A percentile compares a stretch with the other conserved stretches of the same genome.
Conservation (phyloP, 2,113 vertebrate species). For the Tyto alba region DNA sequence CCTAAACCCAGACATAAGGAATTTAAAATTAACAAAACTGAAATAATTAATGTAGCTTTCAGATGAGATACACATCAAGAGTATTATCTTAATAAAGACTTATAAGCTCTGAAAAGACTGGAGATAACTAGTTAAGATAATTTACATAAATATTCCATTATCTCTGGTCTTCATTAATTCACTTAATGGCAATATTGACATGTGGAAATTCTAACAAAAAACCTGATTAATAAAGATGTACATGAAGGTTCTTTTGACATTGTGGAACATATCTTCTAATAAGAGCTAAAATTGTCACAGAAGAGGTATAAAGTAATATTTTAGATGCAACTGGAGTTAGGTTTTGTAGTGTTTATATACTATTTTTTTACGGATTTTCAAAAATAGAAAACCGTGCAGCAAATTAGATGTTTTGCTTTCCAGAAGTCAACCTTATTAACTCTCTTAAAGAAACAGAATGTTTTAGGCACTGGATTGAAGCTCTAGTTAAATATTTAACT, state of each 20-base stretch:
- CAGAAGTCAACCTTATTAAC: not conserved
- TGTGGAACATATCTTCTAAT: not conserved
- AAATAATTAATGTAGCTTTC: not conserved
- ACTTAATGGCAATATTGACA: constrained; percentile 14
- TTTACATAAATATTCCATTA: constrained; percentile 52
- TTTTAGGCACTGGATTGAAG: not conserved
- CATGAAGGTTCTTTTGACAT: not conserved
- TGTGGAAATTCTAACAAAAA: not conserved
- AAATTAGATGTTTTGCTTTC: not conserved
- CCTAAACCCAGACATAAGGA: not conserved
- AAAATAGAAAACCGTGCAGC: accelerated
- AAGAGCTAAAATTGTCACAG: not conserved
- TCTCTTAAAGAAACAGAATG: not conserved
- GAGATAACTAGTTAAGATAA: not conserved
- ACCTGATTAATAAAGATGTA: not conserved
- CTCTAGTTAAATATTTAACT: not conserved
- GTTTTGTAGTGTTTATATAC: not conserved
- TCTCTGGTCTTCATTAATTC: constrained; percentile 4
- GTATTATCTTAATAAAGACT: not conserved
- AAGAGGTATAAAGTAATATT: not conserved
- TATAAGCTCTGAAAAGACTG: not conserved
- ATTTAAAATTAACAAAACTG: not conserved
- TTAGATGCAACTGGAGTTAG: not conserved
- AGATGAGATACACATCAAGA: not conserved
- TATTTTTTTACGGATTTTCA: not conserved